Percentiles rank a stretch among this genome's conserved stretches.
Conservation (phyloP, 2,888 invertebrate species). For the Metallyticus violacea region DNA sequence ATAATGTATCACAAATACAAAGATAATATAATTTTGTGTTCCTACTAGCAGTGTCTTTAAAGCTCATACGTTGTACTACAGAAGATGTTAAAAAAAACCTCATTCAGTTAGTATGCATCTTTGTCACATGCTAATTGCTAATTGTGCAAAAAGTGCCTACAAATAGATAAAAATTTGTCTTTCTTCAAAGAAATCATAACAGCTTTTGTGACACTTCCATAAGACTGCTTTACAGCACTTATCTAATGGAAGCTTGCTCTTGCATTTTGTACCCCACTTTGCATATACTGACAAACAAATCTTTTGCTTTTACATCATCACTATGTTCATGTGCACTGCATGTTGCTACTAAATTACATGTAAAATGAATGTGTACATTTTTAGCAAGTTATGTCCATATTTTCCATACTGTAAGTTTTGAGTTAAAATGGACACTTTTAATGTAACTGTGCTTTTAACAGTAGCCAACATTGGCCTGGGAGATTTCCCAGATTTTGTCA, state of each 20-base stretch:
- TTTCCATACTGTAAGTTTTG: background rate
- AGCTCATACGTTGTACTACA: background rate
- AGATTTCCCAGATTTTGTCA: too few species aligned
- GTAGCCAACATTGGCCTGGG: background rate
- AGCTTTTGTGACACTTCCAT: too few species aligned
- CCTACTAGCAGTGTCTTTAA: background rate
- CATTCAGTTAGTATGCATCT: too few species aligned
- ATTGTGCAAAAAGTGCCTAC: background rate
- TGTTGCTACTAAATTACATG: background rate
- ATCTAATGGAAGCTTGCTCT: background rate
- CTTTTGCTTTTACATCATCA: background rate
- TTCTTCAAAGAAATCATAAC: background rate
- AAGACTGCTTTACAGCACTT: too few species aligned
- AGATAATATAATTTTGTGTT: background rate
- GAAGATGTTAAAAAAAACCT: too few species aligned
- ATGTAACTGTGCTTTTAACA: too few species aligned
- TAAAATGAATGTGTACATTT: background rate
- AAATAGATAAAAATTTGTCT: background rate
- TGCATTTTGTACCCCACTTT: background rate
- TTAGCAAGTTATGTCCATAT: too few species aligned
- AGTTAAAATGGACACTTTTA: background rate
- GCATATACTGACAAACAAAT: background rate
- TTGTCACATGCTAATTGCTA: background rate
- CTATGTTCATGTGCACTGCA: background rate
- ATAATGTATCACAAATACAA: background rate